Base-by-base conservation (phyloP, 2,888 invertebrate species). In the Agriotes lineatus region DNA sequence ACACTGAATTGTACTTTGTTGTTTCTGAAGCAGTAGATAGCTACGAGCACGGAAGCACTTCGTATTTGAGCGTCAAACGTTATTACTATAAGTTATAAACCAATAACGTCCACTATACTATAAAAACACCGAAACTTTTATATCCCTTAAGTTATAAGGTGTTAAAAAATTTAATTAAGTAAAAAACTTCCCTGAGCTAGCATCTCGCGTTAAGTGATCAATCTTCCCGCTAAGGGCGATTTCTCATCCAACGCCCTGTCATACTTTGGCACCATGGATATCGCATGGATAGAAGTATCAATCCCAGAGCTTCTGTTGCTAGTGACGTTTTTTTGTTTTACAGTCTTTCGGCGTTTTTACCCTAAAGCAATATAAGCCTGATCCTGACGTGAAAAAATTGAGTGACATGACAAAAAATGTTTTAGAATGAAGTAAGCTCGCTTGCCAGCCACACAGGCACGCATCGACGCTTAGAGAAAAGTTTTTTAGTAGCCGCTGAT, bases 121-220 rank as follows among this genome's bases (percentile, higher is more conserved):
- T 10, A 33, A 33, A 25, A 52, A 14, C 52, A 16, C 14, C 52
- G 16, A 33, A 52, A 61, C 52, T 61, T 61, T 61, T 52, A 14
- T 35, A 50, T 61, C 42, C 22, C 48, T 37, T 14, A 61, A 61
- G 50, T 61, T 61, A 16, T 35, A 37, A 61, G 37, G 52, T 61
- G 61, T 37, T 50, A 61, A 52, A 61, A 52, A 52, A 50, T 52
- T 61, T 50, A 61, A 61, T 50, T 50, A 61, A 37, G 45, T 14
- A 61, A 50, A 61, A 61, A 52, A 50, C 50, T 61, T 52, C 22
- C 50, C 25, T 12, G 25, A 50, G 50, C 60, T 35, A 50, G 50
- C 61, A 52, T 61, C 52, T 61, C 39, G 37, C 61, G 50, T 52
- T 39, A 61, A 52, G 50, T 25, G 61, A 61, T 61, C 61, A 61